A percentile compares a stretch with the other conserved stretches of the same genome.
These are phyloP conservation scores for Opisthocomus hoazin DNA, from an alignment of 2,113 vertebrate species.

Conservation along the genomic window DNA sequence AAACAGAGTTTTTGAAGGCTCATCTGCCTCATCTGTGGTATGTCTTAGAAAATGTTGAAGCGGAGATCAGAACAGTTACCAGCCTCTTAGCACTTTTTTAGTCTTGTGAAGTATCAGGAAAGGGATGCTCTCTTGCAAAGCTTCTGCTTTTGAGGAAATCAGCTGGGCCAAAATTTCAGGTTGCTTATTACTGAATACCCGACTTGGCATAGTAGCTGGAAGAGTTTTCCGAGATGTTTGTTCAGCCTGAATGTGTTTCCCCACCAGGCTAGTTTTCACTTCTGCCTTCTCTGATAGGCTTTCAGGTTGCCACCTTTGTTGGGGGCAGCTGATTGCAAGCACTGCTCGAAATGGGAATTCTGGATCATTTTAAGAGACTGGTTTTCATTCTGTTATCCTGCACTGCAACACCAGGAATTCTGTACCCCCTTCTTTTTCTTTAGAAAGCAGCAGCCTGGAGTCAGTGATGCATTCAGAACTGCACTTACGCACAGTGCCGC, in stretches of 20 bases:
- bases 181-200: background rate
- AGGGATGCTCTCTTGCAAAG: background rate
- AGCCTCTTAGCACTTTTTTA: too few species aligned
- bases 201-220: background rate
- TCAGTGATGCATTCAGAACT: constrained; percentile 78
- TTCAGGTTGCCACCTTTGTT: background rate
- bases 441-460: constrained; percentile 75
- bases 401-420: background rate
- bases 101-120: background rate
- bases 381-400: background rate
- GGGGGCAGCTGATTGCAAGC: background rate
- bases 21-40: background rate
- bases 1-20: background rate
- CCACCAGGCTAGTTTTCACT: background rate
- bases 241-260: background rate
- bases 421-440: background rate
- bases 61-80: background rate
- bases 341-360: background rate
- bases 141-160: background rate
- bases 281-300: background rate
- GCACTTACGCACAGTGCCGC: constrained; percentile 61
- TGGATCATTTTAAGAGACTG: background rate
- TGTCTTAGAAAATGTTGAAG: background rate
- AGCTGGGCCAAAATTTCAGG: background rate
- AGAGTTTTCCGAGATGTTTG: background rate